Evolutionary conservation across 2,888 invertebrate species (phyloP).

Genomic region (Endomychus coccineus): DNA sequence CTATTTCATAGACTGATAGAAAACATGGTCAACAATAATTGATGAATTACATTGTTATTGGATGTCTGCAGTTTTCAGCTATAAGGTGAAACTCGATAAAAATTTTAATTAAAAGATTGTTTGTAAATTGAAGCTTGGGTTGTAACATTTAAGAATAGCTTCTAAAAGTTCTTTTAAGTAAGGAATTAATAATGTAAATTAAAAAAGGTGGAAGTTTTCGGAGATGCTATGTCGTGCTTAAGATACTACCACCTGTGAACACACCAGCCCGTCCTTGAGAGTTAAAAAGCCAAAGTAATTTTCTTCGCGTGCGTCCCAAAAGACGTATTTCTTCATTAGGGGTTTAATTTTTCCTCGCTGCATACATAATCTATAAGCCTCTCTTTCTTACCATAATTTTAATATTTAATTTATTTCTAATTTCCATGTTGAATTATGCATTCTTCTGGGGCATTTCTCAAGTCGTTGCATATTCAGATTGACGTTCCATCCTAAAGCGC

Average conservation of each 20-base stretch:
- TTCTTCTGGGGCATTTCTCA: conserved; percentile 39
- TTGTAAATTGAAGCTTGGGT: too few relatives aligned
- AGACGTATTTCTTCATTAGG: conserved; percentile 46
- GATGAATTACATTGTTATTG: too few relatives aligned
- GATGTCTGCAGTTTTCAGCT: too few relatives aligned
- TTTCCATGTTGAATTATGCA: conserved; percentile 48
- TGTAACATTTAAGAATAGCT: too few relatives aligned
- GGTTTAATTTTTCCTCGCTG: conserved; percentile 46
- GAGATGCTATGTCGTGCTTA: conserved; percentile 20
- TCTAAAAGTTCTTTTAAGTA: conserved; percentile 31
- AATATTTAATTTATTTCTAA: conserved; percentile 49
- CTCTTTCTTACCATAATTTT: conserved; percentile 44
- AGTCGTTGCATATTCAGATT: conserved; percentile 39
- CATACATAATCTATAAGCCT: conserved; percentile 47
- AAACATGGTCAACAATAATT: too few relatives aligned
- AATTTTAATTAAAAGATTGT: too few relatives aligned
- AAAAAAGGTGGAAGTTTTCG: conserved; percentile 27
- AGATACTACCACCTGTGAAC: conserved; percentile 29
- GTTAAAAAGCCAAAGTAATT: conserved; percentile 34
- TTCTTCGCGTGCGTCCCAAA: conserved; percentile 38
- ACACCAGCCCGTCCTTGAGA: conserved; percentile 26
- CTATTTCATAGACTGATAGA: too few relatives aligned
- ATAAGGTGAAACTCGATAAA: too few relatives aligned
- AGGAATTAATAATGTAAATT: conserved; percentile 40
- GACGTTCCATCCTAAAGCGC: neutral